Base-by-base conservation (phyloP, 2,113 vertebrate species). In the Lepus americanus region DNA sequence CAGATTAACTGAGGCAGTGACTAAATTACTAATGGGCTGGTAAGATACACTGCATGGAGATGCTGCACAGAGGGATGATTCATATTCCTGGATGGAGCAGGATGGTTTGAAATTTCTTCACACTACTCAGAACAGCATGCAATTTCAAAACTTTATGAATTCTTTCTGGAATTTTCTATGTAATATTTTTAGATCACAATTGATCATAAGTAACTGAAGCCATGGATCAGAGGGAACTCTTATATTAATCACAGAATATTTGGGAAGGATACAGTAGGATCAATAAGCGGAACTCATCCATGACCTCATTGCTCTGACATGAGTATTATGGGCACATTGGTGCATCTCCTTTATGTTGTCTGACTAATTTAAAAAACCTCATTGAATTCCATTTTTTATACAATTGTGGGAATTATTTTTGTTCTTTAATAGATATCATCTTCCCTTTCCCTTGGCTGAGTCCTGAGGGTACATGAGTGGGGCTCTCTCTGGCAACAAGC, bases 321-420 rank as follows among this genome's bases (percentile, higher is more conserved):
- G 61, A 72, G 55, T n/a, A 55, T 13, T 94, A 53, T 25, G 64
- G 59, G 77, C 17, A 70, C 20, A 55, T 44, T 84, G 61, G n/a
- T 14, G 17, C 22, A 17, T 81, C 81, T 88, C 13, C 64, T 95
- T 89, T 70, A 77, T 61, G 27, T 84, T 70, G 1, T 83, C 73
- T 84, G 73, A 33, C 3, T 89, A 74, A 70, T 20, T 53, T n/a
- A 3, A 94, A 89, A 51, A 29, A 19, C 14, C 70, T 36, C n/a
- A 87, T 8, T 25, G n/a, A 96, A 22, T 81, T 22, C 19, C 6
- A 19, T 72, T 92, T 85, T 84, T 44, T 78, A 63, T 3, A 64
- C 5, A 77, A 36, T 67, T 90, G 84, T 55, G 63, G 79, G 91
- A 72, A 72, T 79, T 74, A 63, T 9, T 67, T 80, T 85, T 73